Evolutionary conservation across 2,113 vertebrate species (phyloP).

Genomic region (Callionymus lyra): DNA sequence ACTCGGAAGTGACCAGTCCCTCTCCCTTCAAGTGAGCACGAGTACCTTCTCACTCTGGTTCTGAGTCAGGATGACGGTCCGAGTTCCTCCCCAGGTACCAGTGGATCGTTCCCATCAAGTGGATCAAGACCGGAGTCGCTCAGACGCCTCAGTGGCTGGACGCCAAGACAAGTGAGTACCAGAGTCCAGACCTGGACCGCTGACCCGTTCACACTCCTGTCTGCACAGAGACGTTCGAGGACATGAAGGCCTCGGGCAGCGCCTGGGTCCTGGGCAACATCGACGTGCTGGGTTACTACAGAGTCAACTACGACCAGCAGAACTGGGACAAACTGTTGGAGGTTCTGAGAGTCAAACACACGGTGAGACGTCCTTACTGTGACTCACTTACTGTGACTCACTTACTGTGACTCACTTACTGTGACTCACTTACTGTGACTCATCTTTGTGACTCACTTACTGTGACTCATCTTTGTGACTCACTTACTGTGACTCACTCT

Average conservation of each 20-base stretch:
- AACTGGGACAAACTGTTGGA: conserved; percentile 76
- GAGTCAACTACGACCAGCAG: conserved; percentile 79
- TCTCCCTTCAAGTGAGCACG: conserved; percentile 70
- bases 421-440: too few relatives aligned
- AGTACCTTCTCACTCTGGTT: neutral
- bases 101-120: conserved; percentile 78
- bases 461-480: too few relatives aligned
- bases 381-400: neutral
- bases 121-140: rapidly evolving
- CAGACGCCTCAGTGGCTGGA: conserved; percentile 51
- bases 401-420: too few relatives aligned
- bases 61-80: neutral
- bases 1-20: conserved; percentile 45
- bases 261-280: conserved; percentile 79
- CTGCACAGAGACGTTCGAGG: neutral
- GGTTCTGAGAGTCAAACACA: conserved; percentile 1
- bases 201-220: neutral
- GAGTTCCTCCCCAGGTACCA: conserved; percentile 64
- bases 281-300: conserved; percentile 76
- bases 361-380: conserved; percentile 34
- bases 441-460: neutral
- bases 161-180: conserved; percentile 29
- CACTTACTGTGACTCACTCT: neutral
- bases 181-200: neutral
- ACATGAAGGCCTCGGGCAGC: rapidly evolving